These are phyloP conservation scores for Spizaetus ornatus DNA, from an alignment of 2,113 vertebrate species.

Conservation along the genomic window DNA sequence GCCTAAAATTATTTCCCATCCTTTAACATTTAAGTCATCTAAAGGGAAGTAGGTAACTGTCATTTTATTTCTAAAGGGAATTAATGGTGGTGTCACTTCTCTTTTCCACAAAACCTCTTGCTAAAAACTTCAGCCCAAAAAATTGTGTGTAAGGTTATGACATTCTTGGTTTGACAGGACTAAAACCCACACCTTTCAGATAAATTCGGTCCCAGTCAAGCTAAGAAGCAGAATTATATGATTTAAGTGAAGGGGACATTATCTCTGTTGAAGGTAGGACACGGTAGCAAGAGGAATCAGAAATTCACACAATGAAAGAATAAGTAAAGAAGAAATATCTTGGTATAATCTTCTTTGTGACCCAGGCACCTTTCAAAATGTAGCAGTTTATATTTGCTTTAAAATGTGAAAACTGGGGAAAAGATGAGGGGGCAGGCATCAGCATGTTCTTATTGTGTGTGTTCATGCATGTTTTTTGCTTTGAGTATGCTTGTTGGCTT, in stretches of 20 bases:
- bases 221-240: not conserved
- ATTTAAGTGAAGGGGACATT: not conserved
- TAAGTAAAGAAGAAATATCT: not conserved
- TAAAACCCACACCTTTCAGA: not conserved
- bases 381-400: not conserved
- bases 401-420: not conserved
- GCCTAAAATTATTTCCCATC: not conserved
- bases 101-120: not conserved
- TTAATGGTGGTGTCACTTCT: not conserved
- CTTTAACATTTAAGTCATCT: not conserved
- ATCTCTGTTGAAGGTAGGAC: not conserved
- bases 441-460: not conserved
- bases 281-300: not conserved
- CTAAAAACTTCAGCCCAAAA: not conserved
- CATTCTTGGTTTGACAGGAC: not conserved
- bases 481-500: not conserved
- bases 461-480: not conserved
- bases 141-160: fast-evolving
- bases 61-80: not conserved
- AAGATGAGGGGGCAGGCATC: not conserved
- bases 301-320: not conserved
- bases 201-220: not conserved
- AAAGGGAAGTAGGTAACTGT: not conserved
- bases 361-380: not conserved
- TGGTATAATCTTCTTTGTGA: not conserved